phyloP scores from a whole-genome alignment of 2,797 vertebrate species.

The Caiman crocodilus region DNA sequence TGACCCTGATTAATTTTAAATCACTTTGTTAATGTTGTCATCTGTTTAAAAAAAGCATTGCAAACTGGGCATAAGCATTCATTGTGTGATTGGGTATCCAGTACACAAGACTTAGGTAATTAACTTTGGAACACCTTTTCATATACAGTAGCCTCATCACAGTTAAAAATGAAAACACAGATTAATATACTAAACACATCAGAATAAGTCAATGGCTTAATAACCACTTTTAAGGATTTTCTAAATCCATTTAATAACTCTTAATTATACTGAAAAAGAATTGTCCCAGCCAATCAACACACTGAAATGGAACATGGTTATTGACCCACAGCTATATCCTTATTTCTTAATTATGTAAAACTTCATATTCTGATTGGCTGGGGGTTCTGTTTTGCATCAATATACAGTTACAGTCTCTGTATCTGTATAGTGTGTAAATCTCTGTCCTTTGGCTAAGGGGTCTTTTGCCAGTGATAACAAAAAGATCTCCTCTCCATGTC shows the following conservation, averaged over 20 bases:
- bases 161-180: not conserved
- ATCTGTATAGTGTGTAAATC: not conserved
- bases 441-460: not conserved
- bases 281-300: conserved; percentile 67
- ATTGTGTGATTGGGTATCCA: rapidly evolving
- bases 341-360: conserved; percentile 74
- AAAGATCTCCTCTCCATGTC: not conserved
- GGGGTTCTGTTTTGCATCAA: conserved; percentile 21
- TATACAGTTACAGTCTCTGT: not conserved
- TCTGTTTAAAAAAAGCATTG: not conserved
- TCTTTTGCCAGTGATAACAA: not conserved
- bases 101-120: not conserved
- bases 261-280: conserved; percentile 75
- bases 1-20: not conserved
- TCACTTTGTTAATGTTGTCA: not conserved
- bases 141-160: not conserved
- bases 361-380: conserved; percentile 45
- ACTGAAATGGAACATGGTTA: conserved; percentile 23
- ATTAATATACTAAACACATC: conserved; percentile 73
- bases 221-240: conserved; percentile 75
- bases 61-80: not conserved
- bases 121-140: conserved; percentile 5
- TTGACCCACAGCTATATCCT: conserved; percentile 67
- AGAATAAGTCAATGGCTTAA: conserved; percentile 77
- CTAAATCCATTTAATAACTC: conserved; percentile 75